A percentile compares a stretch with the other conserved stretches of the same genome.
Evolutionary conservation across 2,113 vertebrate genomes (phyloP).

Genomic region (Xiphophorus maculatus): DNA sequence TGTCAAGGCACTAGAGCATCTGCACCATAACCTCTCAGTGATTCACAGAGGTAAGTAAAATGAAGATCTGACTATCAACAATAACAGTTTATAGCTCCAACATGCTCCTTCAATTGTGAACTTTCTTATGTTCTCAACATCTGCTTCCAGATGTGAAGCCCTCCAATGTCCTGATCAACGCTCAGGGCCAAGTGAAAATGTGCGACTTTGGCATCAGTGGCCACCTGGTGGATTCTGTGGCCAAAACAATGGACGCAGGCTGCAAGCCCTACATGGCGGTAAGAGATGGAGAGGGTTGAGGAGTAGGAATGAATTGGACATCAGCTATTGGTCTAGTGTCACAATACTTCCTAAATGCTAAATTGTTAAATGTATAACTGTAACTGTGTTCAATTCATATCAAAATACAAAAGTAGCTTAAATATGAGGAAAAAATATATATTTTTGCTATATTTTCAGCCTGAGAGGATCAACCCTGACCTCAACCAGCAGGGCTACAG

Average conservation of each 20-base stretch:
- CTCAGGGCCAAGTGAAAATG: conserved; percentile 98
- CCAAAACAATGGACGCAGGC: conserved; percentile 97
- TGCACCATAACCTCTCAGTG: conserved; percentile 96
- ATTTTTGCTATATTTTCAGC: conserved; percentile 75
- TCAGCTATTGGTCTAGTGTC: not conserved
- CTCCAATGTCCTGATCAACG: conserved; percentile 98
- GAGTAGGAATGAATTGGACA: not conserved
- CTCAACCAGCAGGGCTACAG: conserved; percentile 99
- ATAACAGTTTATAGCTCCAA: not conserved
- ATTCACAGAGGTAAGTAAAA: conserved; percentile 94
- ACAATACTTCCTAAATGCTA: no score
- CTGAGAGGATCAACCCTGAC: conserved; percentile 98
- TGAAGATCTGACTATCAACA: not conserved
- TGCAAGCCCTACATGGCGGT: conserved; percentile 99
- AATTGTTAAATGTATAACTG: not conserved
- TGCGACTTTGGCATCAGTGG: conserved; percentile 99
- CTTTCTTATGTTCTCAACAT: not conserved
- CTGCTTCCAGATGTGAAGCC: conserved; percentile 93
- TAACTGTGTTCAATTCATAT: not conserved
- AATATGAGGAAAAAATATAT: no score
- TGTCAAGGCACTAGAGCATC: conserved; percentile 96
- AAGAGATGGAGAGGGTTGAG: conserved; percentile 56
- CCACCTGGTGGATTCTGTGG: conserved; percentile 97
- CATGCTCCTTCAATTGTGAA: not conserved
- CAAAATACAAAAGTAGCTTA: not conserved